Base-by-base conservation (phyloP, 2,113 vertebrate genomes). In the Lepus europaeus region DNA sequence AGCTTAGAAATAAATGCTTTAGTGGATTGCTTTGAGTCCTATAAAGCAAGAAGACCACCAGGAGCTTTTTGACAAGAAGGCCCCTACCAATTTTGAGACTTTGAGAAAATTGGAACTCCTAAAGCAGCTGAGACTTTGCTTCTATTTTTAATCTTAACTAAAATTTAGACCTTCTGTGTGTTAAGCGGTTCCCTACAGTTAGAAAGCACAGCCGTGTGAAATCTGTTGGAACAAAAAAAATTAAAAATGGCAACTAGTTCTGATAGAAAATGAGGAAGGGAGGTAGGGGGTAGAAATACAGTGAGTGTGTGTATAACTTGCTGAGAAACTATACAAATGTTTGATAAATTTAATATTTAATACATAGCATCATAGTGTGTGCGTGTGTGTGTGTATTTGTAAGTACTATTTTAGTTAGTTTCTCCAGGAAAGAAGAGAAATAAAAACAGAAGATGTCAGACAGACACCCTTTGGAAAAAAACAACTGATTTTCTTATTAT, bases 401-500 rank as follows among this genome's bases (percentile, higher is more conserved):
- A 5, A 64, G n/a, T 36, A 90, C 45, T 90, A 27, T 84, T 96
- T 97, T 78, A 82, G 80, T 22, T 94, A 61, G 0, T 53, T 97
- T 91, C 81, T 69, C 31, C 11, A 13, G 31, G 53, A 95, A 23
- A 59, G 89, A 97, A 88, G 61, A 84, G 56, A 94, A 95, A 89
- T 59, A 92, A 96, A 96, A 96, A 31, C 23, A 61, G 63, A 70
- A 92, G 83, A 85, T 93, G 83, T 92, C 69, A 97, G 96, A 91
- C 96, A 97, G 96, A 91, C 96, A 90, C 4, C 29, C 87, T 96
- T 77, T 86, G 23, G 89, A 96, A 76, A 69, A 5, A 16, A 59
- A 59, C 19, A 59, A 89, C 93, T 22, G 86, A 92, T 97, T 97
- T 95, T 93, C 64, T 89, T 96, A 97, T 97, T 98, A 88, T 94